phyloP scores from a whole-genome alignment of 2,113 vertebrate species.

The Cyanoderma ruficeps region DNA sequence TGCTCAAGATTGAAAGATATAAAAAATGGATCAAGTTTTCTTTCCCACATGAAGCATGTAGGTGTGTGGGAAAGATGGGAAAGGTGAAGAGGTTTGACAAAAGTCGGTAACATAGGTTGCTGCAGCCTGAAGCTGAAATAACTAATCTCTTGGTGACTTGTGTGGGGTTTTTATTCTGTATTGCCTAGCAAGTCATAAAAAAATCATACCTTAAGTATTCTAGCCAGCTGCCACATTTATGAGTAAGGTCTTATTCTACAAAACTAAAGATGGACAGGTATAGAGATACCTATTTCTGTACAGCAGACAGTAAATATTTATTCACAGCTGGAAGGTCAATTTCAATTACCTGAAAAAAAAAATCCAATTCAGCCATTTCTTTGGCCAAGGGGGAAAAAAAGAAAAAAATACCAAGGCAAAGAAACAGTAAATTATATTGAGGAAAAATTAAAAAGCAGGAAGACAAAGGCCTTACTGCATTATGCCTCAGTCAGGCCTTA shows the following conservation, averaged over 20 bases:
- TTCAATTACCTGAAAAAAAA: background rate
- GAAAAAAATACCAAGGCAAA: background rate
- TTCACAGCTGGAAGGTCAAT: slow-evolving; percentile 4
- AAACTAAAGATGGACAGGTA: slow-evolving; percentile 17
- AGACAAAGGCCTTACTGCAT: background rate
- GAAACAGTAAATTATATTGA: background rate
- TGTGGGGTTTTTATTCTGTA: background rate
- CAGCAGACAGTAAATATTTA: slow-evolving; percentile 27
- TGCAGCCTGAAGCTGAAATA: background rate
- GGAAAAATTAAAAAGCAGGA: background rate
- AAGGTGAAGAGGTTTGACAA: background rate
- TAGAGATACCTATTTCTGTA: background rate
- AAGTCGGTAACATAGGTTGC: background rate
- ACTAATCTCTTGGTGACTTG: slow-evolving; percentile 23
- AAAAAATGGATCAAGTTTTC: background rate
- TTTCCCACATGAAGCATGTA: background rate
- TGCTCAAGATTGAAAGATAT: background rate
- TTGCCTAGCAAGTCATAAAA: slow-evolving; percentile 31
- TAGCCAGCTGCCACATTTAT: slow-evolving; percentile 29
- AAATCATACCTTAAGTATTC: background rate
- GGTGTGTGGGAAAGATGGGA: background rate
- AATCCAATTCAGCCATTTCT: background rate
- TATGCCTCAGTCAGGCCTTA: background rate
- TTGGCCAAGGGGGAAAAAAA: background rate
- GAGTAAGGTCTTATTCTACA: background rate